Percentiles rank a stretch among this genome's conserved stretches.
Evolutionary conservation across 2,113 vertebrate species (phyloP).

Genomic region (Pomatorhinus ruficollis): DNA sequence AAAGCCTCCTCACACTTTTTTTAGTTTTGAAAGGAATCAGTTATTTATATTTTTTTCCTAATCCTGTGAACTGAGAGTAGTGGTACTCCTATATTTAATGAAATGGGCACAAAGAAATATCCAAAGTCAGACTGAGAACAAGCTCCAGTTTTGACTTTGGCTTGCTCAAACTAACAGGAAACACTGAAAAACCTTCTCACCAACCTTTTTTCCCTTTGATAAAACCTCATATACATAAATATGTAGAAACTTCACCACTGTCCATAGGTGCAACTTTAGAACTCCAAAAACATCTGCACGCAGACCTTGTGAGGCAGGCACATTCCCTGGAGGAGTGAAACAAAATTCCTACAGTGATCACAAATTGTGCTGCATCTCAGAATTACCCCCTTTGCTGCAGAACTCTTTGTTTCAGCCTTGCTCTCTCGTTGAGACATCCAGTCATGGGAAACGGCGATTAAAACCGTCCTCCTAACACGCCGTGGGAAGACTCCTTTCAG

Average conservation of each 20-base stretch:
- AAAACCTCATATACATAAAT: neutral
- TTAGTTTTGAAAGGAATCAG: neutral
- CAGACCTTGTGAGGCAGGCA: neutral
- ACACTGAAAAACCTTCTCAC: neutral
- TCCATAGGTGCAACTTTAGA: neutral
- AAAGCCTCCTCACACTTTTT: neutral
- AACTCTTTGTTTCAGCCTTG: neutral
- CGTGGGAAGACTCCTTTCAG: conserved; percentile 43
- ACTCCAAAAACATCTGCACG: neutral
- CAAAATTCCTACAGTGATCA: neutral
- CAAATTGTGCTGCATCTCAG: neutral
- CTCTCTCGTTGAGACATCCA: neutral
- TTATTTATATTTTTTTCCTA: neutral
- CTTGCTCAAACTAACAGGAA: neutral
- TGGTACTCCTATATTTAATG: neutral
- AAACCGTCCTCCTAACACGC: neutral
- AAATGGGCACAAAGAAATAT: neutral
- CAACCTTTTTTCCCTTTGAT: neutral
- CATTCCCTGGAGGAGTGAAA: neutral
- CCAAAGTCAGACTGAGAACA: neutral
- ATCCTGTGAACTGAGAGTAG: neutral
- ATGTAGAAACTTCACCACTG: neutral
- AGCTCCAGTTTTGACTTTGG: neutral
- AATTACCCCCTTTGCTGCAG: neutral
- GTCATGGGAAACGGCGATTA: neutral